Base-by-base conservation (phyloP, 2,888 invertebrate genomes). In the Mylabris sibirica region DNA sequence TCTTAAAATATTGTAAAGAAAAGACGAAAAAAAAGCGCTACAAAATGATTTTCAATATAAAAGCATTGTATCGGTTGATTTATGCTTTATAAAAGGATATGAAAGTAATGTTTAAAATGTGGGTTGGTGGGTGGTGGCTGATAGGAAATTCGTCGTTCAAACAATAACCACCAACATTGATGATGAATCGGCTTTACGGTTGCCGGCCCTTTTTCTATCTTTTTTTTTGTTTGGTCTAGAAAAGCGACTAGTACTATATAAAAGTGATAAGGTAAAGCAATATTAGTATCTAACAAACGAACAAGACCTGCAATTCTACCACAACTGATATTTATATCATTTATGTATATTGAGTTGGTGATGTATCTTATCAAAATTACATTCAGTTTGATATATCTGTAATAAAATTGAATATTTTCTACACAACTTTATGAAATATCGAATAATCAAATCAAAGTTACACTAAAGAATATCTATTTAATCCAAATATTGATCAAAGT, bases 121-220 rank as follows among this genome's bases (percentile, higher is more conserved):
- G 11, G 35, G 35, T 35, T 30, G 26, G 26, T 30, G 26, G 26
- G 4, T 4, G 30, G 30, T 30, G 30, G 30, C 4, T 30, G 4
- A 30, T 3, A 8, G 44, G 44, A 17, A 44, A 44, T 44, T 44
- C 38, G 14, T 41, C 12, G 14, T 6, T 17, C 11, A 20, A 57
- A 22, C 63, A 65, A 59, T 63, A 65, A 68, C 65, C 62, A 59
- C 68, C 64, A 41, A 64, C 61, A 64, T 57, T 64, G 65, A 63
- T 69, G 69, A 69, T 69, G 63, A 63, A 69, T 69, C 63, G 69
- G 63, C 24, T 69, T 65, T 65, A 59, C 44, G 60, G 14, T 38
- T 38, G n/a, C n/a, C n/a, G 3, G 30, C 30, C 4, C 12, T 3
- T 12, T 38, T 38, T 38, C 11, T 38, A 3, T 8, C n/a, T 44